Conservation (phyloP, 1,140 invertebrate genomes). For the Wiebesia pumilae region DNA sequence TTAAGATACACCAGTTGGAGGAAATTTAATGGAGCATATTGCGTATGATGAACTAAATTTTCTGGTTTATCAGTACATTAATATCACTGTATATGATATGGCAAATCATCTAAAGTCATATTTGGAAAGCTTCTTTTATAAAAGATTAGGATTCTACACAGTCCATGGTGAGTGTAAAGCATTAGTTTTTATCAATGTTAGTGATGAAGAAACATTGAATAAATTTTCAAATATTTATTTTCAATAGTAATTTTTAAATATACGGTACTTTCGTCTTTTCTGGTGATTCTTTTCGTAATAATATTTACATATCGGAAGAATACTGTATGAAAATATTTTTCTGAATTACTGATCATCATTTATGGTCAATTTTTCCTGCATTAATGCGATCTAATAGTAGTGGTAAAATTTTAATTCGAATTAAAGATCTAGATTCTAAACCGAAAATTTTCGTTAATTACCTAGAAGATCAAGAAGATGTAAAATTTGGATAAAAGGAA, state of each 20-base stretch:
- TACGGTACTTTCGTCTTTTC: slow-evolving; percentile 53
- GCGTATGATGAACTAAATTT: slow-evolving; percentile 62
- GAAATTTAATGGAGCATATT: slow-evolving; percentile 81
- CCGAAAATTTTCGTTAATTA: slow-evolving; percentile 85
- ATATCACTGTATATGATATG: slow-evolving; percentile 68
- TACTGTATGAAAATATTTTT: slow-evolving; percentile 56
- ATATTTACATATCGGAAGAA: slow-evolving; percentile 54
- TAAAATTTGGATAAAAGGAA: slow-evolving; percentile 65
- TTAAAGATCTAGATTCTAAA: slow-evolving; percentile 77
- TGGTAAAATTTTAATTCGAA: slow-evolving; percentile 76
- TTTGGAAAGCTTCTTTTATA: slow-evolving; percentile 64
- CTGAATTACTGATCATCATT: slow-evolving; percentile 57
- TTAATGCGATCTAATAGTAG: slow-evolving; percentile 76
- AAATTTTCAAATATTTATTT: slow-evolving; percentile 79
- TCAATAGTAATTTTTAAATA: no score
- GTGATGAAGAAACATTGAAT: slow-evolving; percentile 58
- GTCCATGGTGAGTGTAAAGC: slow-evolving; percentile 56
- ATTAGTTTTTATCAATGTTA: slow-evolving; percentile 61
- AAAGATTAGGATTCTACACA: slow-evolving; percentile 78
- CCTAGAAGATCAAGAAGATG: slow-evolving; percentile 75
- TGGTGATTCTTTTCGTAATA: slow-evolving; percentile 46
- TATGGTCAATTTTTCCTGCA: slow-evolving; percentile 62
- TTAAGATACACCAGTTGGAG: slow-evolving; percentile 78
- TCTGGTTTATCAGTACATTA: slow-evolving; percentile 70
- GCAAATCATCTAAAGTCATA: slow-evolving; percentile 62